phyloP scores from a whole-genome alignment of 2,113 vertebrate genomes.

The Pimephales promelas region DNA sequence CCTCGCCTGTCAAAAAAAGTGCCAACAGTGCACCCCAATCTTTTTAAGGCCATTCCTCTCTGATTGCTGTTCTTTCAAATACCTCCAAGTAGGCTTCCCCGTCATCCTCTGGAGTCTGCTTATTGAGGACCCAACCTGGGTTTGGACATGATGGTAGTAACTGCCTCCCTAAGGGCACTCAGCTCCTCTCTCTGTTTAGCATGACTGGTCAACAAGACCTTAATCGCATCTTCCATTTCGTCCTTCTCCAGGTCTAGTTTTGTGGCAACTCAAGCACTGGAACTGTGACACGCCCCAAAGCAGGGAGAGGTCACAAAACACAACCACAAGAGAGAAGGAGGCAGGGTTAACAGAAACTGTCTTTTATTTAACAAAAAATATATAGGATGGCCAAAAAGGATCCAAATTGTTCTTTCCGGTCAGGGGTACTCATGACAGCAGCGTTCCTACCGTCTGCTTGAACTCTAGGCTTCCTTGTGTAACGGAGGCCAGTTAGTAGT shows the following conservation, averaged over 20 bases:
- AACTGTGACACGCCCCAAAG: too few relatives aligned
- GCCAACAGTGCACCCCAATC: background rate
- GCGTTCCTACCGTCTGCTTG: too few relatives aligned
- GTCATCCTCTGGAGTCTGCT: background rate
- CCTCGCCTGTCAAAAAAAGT: background rate
- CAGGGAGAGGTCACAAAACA: too few relatives aligned
- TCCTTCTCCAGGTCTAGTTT: background rate
- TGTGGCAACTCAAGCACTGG: background rate
- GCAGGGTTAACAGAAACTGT: too few relatives aligned
- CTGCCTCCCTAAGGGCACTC: background rate
- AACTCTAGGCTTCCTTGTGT: too few relatives aligned
- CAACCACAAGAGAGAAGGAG: too few relatives aligned
- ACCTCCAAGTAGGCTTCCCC: background rate
- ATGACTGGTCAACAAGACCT: background rate
- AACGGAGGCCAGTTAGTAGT: too few relatives aligned
- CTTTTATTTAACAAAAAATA: too few relatives aligned
- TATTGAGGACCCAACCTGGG: background rate
- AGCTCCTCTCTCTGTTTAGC: background rate
- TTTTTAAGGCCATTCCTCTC: too few relatives aligned
- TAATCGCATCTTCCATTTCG: background rate
- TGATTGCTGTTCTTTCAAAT: background rate
- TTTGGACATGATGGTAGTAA: background rate
- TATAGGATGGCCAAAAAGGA: too few relatives aligned
- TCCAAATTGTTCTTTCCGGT: too few relatives aligned
- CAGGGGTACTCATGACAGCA: too few relatives aligned